A percentile compares a stretch with the other conserved stretches of the same genome.
Evolutionary conservation across 2,113 vertebrate species (phyloP).

Genomic region (rat (Rattus norvegicus)): GRCr8 NC_086021.1:30629501-30630000

Average conservation of each 20-base stretch:
- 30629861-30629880: neutral
- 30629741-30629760: neutral
- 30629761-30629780: no score
- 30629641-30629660: neutral
- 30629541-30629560: neutral
- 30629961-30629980: no score
- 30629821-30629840: neutral
- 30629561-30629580: neutral
- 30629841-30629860: neutral
- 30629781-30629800: neutral
- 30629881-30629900: neutral
- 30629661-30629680: neutral
- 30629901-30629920: neutral
- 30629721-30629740: neutral
- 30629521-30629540: neutral
- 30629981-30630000: no score
- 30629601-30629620: neutral
- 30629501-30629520: neutral
- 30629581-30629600: neutral
- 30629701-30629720: neutral
- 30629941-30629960: neutral
- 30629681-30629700: neutral
- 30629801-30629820: neutral
- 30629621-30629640: neutral
- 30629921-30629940: neutral